Base-by-base conservation (phyloP, 2,888 invertebrate species). In the Synanthedon vespiformis region DNA sequence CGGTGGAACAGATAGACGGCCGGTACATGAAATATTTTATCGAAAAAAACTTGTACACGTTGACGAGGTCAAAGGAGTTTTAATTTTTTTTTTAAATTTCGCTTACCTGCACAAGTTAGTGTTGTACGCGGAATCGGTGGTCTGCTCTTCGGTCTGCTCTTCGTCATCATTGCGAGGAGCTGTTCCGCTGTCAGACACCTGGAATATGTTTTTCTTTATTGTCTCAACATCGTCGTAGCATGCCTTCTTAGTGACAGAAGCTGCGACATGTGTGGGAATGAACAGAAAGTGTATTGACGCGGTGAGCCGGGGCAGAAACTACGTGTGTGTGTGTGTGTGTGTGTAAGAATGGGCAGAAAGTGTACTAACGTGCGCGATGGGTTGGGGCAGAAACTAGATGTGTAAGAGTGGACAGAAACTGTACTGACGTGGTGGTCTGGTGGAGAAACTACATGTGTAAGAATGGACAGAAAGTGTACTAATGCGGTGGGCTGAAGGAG, bases 401-500 rank as follows among this genome's bases (percentile, higher is more conserved):
- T 22, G 22, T 22, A 22, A 22, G 22, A 2, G 4, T 4, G 22
- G n/a, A 47, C 18, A 50, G 13, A 22, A 4, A 22, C 1, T 22
- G 22, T 22, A 22, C 22, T 22, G 22, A 4, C 83, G 51, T 89
- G 79, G 62, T 85, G 77, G 61, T 80, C 59, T 16, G n/a, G n/a
- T n/a, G n/a, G n/a, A n/a, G n/a, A n/a, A n/a, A n/a, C n/a, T n/a
- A n/a, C n/a, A n/a, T n/a, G n/a, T n/a, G n/a, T n/a, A n/a, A n/a
- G n/a, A n/a, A n/a, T n/a, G 22, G 13, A 40, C 18, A 50, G 13
- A 22, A 5, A 22, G 22, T 22, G 22, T 5, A 22, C 22, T 22
- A 5, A 5, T 83, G 51, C 89, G 79, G 62, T 85, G 77, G 61
- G 80, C 59, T n/a, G n/a, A n/a, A 59, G 89, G 72, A 57, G 88